Evolutionary conservation across 2,888 invertebrate genomes (phyloP).

Genomic region (Hipparchia sbordonii): DNA sequence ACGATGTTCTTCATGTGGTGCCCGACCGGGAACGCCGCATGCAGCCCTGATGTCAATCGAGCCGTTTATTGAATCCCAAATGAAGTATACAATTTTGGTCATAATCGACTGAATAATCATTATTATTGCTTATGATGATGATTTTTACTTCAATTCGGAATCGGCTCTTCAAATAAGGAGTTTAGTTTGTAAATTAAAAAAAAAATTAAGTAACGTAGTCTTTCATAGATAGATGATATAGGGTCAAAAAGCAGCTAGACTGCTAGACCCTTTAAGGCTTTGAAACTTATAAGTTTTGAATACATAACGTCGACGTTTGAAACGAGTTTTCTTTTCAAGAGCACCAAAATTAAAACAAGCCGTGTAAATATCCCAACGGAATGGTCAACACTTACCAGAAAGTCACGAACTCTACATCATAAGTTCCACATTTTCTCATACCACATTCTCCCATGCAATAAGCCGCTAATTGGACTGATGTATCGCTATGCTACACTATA

Average conservation of each 20-base stretch:
- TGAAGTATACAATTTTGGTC: slow-evolving; percentile 13
- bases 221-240: neutral
- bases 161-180: neutral
- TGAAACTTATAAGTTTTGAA: neutral
- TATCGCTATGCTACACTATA: slow-evolving; percentile 21
- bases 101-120: slow-evolving; percentile 14
- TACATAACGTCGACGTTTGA: neutral
- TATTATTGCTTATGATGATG: neutral
- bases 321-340: neutral
- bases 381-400: neutral
- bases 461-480: slow-evolving; percentile 27
- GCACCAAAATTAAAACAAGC: neutral
- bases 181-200: neutral
- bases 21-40: slow-evolving; percentile 28
- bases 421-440: neutral
- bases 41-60: slow-evolving; percentile 23
- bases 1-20: slow-evolving; percentile 21
- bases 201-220: neutral
- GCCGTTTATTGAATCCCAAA: slow-evolving; percentile 34
- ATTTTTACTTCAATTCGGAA: slow-evolving; percentile 5
- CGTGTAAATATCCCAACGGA: neutral
- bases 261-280: too few relatives aligned
- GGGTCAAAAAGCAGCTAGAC: too few relatives aligned
- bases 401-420: neutral
- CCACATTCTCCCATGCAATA: slow-evolving; percentile 1